Percentiles rank a stretch among this genome's conserved stretches.
Evolutionary conservation across 1,140 invertebrate genomes (phyloP).

Genomic region (Helicorthomorpha holstii): DNA sequence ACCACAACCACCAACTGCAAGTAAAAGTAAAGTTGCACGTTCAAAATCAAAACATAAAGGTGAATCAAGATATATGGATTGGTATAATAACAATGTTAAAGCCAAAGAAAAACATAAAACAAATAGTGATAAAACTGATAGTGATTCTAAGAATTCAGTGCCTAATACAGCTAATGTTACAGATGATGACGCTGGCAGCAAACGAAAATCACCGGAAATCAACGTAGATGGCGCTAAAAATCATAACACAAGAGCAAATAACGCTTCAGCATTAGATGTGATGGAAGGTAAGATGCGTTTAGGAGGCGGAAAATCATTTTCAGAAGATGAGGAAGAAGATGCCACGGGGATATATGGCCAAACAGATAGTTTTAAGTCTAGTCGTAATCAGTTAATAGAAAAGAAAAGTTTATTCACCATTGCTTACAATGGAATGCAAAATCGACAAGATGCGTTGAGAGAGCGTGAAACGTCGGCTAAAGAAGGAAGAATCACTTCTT

Average conservation of each 20-base stretch:
- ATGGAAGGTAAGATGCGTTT: not conserved
- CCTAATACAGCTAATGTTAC: not conserved
- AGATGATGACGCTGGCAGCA: not conserved
- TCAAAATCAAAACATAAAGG: conserved; percentile 8
- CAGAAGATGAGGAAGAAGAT: not conserved
- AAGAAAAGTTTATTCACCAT: conserved; percentile 89
- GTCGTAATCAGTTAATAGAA: conserved; percentile 53
- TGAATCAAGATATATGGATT: conserved; percentile 32
- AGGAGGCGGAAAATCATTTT: not conserved
- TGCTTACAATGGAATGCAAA: conserved; percentile 69
- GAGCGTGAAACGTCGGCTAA: not conserved
- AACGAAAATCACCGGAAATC: not conserved
- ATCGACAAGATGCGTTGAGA: conserved; percentile 25
- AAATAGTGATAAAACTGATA: not conserved
- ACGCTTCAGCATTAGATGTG: not conserved
- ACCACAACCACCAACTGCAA: no score
- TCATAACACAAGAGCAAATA: not conserved
- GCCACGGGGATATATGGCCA: not conserved
- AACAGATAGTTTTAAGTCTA: conserved; percentile 16
- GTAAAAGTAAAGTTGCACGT: no score
- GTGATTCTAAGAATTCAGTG: not conserved
- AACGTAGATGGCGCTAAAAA: not conserved
- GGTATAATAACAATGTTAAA: conserved; percentile 30
- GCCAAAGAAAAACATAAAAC: conserved; percentile 5
- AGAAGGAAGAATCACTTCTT: not conserved